Conservation (phyloP, 2,113 vertebrate genomes). For the Etheostoma spectabile region DNA sequence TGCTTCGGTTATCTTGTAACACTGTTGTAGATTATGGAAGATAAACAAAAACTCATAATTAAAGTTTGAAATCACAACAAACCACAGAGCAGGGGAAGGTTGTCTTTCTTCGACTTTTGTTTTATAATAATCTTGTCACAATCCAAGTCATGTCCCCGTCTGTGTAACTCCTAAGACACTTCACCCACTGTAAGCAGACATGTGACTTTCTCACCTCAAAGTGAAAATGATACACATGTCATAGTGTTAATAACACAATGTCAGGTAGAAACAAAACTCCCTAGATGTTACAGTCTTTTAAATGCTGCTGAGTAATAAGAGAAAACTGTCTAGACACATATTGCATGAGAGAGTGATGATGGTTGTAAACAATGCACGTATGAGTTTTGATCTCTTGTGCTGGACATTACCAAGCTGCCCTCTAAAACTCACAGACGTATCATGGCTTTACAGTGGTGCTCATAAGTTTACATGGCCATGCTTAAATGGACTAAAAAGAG, state of each 20-base stretch:
- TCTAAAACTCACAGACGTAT: background rate
- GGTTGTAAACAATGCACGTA: background rate
- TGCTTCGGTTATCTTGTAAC: constrained; percentile 16
- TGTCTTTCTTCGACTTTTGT: constrained; percentile 23
- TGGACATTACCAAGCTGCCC: background rate
- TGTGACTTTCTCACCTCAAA: constrained; percentile 52
- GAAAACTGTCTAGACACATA: constrained; percentile 24
- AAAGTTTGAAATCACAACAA: constrained; percentile 28
- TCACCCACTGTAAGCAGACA: constrained; percentile 20
- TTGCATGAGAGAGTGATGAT: background rate
- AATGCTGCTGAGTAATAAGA: constrained; percentile 24
- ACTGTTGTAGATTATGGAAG: constrained; percentile 15
- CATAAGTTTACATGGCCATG: too few species aligned
- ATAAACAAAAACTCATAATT: constrained; percentile 24
- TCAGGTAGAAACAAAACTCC: background rate
- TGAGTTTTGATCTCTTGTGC: background rate
- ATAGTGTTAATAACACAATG: constrained; percentile 41
- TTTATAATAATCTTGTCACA: constrained; percentile 48
- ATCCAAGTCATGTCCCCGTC: constrained; percentile 31
- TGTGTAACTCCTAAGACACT: constrained; percentile 22
- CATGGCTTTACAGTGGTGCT: too few species aligned
- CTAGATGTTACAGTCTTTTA: constrained; percentile 20
- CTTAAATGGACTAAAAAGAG: too few species aligned
- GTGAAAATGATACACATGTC: constrained; percentile 26
- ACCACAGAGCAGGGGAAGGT: constrained; percentile 6